Conservation (phyloP, 1,140 invertebrate species). For the Drosophila tristis region DNA sequence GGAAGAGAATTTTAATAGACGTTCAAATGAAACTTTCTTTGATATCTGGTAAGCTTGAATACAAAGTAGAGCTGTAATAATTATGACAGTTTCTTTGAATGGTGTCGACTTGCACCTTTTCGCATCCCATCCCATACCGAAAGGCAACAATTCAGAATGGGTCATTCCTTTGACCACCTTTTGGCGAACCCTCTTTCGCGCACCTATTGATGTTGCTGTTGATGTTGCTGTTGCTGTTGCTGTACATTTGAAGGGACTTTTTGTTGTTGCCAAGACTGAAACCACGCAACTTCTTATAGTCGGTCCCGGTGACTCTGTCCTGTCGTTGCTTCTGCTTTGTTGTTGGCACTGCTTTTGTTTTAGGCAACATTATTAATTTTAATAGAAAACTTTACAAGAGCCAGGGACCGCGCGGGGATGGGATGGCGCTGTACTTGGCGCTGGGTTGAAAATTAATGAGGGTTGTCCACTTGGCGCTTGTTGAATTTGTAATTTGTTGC, state of each 20-base stretch:
- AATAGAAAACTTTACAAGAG: conserved; percentile 75
- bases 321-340: conserved; percentile 49
- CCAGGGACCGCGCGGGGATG: background rate
- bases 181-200: conserved; percentile 14
- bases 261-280: conserved; percentile 36
- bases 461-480: conserved; percentile 82
- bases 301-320: conserved; percentile 45
- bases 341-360: conserved; percentile 60
- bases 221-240: conserved; percentile 64
- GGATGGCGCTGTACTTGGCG: background rate
- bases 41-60: conserved; percentile 22
- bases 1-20: no score
- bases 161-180: conserved; percentile 19
- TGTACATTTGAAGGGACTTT: conserved; percentile 39
- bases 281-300: conserved; percentile 63
- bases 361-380: conserved; percentile 81
- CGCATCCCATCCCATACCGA: background rate
- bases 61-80: conserved; percentile 10
- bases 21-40: conserved; percentile 9
- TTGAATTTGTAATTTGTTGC: conserved; percentile 82
- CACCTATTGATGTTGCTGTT: conserved; percentile 67
- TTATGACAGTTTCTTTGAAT: conserved; percentile 32
- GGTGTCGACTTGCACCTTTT: conserved; percentile 38
- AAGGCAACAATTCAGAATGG: conserved; percentile 29
- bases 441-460: conserved; percentile 72